These are phyloP conservation scores for Epinephelus fuscoguttatus DNA, from an alignment of 2,113 vertebrate species.

Conservation along the genomic window DNA sequence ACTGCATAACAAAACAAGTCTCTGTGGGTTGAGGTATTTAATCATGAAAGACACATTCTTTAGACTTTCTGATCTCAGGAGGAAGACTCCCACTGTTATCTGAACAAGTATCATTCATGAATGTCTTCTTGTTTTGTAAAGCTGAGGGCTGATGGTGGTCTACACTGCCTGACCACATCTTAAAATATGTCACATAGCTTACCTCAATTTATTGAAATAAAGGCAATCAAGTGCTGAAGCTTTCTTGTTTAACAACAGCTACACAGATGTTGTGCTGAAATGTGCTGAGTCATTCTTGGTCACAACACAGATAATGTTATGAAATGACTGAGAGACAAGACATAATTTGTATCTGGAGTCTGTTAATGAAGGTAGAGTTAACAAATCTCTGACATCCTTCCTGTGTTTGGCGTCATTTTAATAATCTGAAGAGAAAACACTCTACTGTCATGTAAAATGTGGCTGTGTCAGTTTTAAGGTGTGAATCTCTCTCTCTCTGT, in stretches of 20 bases:
- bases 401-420: background rate
- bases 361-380: background rate
- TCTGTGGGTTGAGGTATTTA: background rate
- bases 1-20: background rate
- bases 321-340: background rate
- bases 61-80: background rate
- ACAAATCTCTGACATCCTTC: background rate
- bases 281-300: background rate
- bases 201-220: background rate
- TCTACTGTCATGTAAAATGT: background rate
- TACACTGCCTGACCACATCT: background rate
- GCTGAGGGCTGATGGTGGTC: background rate
- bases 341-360: background rate
- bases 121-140: background rate
- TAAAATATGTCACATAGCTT: background rate
- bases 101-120: background rate
- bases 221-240: background rate
- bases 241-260: background rate
- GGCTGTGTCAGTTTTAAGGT: background rate
- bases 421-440: background rate
- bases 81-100: background rate
- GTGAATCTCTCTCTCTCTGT: background rate
- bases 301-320: background rate
- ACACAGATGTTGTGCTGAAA: background rate
- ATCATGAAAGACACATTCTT: background rate